Evolutionary conservation across 2,888 invertebrate species (phyloP).

Genomic region (Cryptocheilus praepositus): DNA sequence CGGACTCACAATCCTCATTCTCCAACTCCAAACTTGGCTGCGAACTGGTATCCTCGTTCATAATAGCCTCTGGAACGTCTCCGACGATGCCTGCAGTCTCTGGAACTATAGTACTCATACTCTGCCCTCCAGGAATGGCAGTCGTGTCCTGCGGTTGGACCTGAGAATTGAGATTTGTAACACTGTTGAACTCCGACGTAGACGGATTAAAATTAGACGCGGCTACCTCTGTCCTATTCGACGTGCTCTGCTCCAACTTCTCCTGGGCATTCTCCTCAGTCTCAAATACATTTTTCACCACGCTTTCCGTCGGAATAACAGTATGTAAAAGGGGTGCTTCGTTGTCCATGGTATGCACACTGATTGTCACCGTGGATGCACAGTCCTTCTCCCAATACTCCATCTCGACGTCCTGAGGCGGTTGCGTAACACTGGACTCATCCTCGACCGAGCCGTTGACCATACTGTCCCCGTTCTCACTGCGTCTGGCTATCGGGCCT

Average conservation of each 20-base stretch:
- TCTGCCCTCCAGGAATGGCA: conserved; percentile 39
- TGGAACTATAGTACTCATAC: conserved; percentile 38
- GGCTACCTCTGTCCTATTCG: conserved; percentile 78
- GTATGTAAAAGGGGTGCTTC: conserved; percentile 53
- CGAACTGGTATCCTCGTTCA: conserved; percentile 72
- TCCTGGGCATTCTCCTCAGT: conserved; percentile 58
- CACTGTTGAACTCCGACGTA: conserved; percentile 53
- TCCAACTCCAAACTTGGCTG: conserved; percentile 70
- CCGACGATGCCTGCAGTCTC: conserved; percentile 48
- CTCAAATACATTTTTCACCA: conserved; percentile 51
- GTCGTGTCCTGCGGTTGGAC: conserved; percentile 42
- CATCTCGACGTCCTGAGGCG: conserved; percentile 68
- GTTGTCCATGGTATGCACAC: conserved; percentile 53
- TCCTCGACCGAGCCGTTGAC: conserved; percentile 71
- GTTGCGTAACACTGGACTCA: conserved; percentile 52
- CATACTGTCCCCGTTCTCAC: conserved; percentile 72
- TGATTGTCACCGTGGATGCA: conserved; percentile 54
- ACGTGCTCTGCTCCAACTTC: conserved; percentile 75
- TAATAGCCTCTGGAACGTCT: conserved; percentile 68
- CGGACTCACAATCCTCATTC: conserved; percentile 58
- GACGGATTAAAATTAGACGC: conserved; percentile 55
- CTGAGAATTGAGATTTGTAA: conserved; percentile 45
- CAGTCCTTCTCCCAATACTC: conserved; percentile 72
- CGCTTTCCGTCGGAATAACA: conserved; percentile 49
- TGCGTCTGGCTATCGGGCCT: conserved; percentile 68